Conservation (phyloP, 2,797 vertebrate genomes). For the Triplophysa bombifrons region DNA sequence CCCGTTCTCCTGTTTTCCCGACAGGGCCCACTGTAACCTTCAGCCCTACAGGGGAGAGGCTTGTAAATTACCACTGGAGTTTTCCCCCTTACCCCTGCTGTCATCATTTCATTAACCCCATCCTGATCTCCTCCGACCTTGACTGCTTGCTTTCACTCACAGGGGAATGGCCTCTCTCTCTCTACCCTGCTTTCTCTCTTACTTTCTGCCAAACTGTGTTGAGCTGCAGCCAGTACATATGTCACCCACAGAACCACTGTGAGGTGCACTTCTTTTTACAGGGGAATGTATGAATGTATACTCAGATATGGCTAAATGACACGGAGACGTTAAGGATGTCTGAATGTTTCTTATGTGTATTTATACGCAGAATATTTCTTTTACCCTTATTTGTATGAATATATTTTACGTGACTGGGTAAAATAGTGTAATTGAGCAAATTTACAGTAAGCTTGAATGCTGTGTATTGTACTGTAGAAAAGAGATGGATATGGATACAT, state of each 20-base stretch:
- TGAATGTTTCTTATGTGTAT: background rate
- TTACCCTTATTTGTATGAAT: background rate
- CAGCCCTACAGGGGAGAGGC: constrained; percentile 64
- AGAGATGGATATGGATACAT: background rate
- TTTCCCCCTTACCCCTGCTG: constrained; percentile 63
- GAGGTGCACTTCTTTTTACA: constrained; percentile 18
- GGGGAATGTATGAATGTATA: background rate
- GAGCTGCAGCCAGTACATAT: constrained; percentile 59
- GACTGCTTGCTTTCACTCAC: constrained; percentile 67
- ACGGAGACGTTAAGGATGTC: background rate
- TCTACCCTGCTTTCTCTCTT: constrained; percentile 50
- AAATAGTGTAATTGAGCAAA: background rate
- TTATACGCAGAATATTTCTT: background rate
- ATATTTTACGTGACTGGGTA: background rate
- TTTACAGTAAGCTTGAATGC: background rate
- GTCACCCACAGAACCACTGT: constrained; percentile 51
- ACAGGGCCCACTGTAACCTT: constrained; percentile 63
- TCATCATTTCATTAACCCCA: constrained; percentile 70
- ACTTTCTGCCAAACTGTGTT: constrained; percentile 57
- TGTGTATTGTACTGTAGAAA: background rate
- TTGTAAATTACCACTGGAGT: constrained; percentile 62
- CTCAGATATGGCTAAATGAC: background rate
- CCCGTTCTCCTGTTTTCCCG: constrained; percentile 52
- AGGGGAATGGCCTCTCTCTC: constrained; percentile 58
- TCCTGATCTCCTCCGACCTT: constrained; percentile 67